These are phyloP conservation scores for Nemotelus nigrinus DNA, from an alignment of 2,888 invertebrate species.

Conservation along the genomic window DNA sequence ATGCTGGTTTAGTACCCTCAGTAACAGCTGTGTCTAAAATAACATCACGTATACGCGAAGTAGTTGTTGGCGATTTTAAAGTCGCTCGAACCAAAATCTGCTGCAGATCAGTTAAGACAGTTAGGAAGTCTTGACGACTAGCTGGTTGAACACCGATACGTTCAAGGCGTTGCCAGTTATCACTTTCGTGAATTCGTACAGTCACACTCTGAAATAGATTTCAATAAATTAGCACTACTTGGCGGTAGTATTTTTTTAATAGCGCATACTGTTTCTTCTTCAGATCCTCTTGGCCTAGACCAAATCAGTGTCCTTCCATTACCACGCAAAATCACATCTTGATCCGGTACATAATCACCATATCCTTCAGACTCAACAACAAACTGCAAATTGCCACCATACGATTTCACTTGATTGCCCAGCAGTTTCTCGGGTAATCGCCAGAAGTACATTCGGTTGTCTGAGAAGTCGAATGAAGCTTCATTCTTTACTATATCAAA, in stretches of 20 bases:
- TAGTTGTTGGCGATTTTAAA: constrained; percentile 68
- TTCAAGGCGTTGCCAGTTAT: constrained; percentile 74
- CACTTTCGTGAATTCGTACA: constrained; percentile 73
- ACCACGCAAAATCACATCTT: constrained; percentile 84
- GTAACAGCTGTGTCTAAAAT: constrained; percentile 83
- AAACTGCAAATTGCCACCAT: constrained; percentile 83
- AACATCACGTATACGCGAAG: constrained; percentile 78
- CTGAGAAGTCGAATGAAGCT: constrained; percentile 69
- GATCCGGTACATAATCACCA: constrained; percentile 70
- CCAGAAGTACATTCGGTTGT: constrained; percentile 73
- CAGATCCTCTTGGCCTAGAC: constrained; percentile 62
- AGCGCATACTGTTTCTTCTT: constrained; percentile 52
- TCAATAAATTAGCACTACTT: not conserved
- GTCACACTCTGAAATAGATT: constrained; percentile 59
- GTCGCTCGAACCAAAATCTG: constrained; percentile 86
- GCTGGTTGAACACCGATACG: constrained; percentile 69
- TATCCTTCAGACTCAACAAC: constrained; percentile 76
- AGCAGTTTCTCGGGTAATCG: constrained; percentile 74
- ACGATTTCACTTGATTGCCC: constrained; percentile 84
- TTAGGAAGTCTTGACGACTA: constrained; percentile 84
- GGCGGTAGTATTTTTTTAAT: not conserved
- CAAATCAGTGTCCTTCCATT: constrained; percentile 81
- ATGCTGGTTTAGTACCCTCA: constrained; percentile 70
- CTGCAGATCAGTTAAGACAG: constrained; percentile 83
- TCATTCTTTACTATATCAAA: constrained; percentile 70